These are phyloP conservation scores for Enteromius argenteus DNA, from an alignment of 2,797 vertebrate genomes.

Conservation along the genomic window DNA sequence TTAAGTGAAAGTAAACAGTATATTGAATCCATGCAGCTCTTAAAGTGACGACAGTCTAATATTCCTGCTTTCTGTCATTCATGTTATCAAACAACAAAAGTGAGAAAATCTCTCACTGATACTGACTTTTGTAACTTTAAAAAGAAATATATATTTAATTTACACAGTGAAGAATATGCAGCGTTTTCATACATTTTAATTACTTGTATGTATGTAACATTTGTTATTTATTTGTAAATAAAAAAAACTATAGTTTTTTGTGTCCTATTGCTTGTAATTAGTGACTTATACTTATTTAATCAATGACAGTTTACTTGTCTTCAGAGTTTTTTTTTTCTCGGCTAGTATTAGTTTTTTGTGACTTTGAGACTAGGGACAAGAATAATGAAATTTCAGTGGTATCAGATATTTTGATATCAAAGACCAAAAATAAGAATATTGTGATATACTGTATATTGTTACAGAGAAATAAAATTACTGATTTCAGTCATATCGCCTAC, in stretches of 20 bases:
- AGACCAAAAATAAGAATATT: neutral
- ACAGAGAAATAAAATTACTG: neutral
- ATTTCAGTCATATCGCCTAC: neutral
- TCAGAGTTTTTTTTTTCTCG: neutral
- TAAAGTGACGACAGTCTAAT: neutral
- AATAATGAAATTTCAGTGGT: neutral
- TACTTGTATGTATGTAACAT: neutral
- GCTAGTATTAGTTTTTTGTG: neutral
- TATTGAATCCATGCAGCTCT: neutral
- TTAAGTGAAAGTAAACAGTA: neutral
- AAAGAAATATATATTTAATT: neutral
- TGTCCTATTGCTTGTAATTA: neutral
- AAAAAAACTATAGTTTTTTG: neutral
- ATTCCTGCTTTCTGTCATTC: neutral
- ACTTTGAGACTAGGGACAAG: neutral
- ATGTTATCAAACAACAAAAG: neutral
- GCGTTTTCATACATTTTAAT: neutral
- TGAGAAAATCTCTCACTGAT: neutral
- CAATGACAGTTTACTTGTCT: neutral
- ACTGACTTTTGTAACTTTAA: neutral
- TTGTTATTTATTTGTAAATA: neutral
- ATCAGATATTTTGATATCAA: neutral
- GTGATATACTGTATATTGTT: neutral
- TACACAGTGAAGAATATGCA: neutral
- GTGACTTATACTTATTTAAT: neutral